Percentiles rank a stretch among this genome's conserved stretches.
Evolutionary conservation across 2,113 vertebrate species (phyloP).

Genomic region (Malurus alboscapulatus): DNA sequence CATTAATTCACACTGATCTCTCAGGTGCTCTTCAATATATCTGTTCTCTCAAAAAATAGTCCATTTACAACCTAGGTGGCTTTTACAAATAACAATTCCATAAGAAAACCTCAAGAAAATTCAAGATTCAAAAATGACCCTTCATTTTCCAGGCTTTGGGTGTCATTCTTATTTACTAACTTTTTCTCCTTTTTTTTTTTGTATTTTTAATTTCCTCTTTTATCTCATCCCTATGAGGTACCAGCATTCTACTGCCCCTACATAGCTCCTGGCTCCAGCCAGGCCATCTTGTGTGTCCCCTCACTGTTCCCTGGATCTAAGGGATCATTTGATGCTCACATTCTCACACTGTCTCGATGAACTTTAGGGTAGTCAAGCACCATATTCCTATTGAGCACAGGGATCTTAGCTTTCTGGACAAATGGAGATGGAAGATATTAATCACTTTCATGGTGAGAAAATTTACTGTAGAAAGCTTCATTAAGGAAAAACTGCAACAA

Average conservation of each 20-base stretch:
- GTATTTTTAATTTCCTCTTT: background rate
- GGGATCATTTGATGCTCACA: background rate
- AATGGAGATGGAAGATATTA: background rate
- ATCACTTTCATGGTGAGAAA: background rate
- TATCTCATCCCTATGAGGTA: background rate
- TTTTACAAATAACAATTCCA: background rate
- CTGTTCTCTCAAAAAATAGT: background rate
- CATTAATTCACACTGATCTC: background rate
- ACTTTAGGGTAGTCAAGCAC: background rate
- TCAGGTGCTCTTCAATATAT: background rate
- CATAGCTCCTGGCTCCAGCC: background rate
- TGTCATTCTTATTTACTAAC: background rate
- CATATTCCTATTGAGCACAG: background rate
- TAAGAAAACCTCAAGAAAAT: background rate
- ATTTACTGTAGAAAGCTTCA: background rate
- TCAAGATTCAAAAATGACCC: background rate
- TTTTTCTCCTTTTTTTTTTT: background rate
- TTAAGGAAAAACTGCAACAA: background rate
- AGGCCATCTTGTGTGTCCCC: background rate
- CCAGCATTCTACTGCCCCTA: background rate
- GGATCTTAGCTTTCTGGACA: background rate
- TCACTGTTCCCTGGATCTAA: background rate
- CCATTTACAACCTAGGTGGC: background rate
- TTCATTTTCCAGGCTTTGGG: background rate
- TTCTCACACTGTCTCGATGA: background rate